Evolutionary conservation across 1,140 invertebrate genomes (phyloP), one percentile per base, ranked within the genome.

Genomic region (Anoplophora glabripennis): DNA sequence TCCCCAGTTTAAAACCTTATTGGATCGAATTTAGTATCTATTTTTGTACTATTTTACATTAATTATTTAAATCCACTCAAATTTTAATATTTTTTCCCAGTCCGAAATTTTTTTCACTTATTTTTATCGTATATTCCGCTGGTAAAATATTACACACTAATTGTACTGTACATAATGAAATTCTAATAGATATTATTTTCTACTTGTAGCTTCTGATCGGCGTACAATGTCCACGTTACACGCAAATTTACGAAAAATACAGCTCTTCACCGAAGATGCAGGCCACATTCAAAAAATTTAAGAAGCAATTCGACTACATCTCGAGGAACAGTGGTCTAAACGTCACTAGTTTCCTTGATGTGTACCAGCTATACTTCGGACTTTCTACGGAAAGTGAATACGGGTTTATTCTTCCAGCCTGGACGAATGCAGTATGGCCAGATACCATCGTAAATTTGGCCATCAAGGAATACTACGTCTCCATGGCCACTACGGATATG

Each of bases 341-440:
- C 36, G 54, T 69, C 3, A 69, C 60, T 17, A 61, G 12, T 7
- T 63, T 63, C 38, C 33, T 35, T 49, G 47, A 66, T 8, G 34
- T 64, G 12, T 69, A 66, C 41, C 47, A 67, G n/a, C 38, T 69
- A 11, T 63, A 65, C 35, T 69, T 69, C 34, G 65, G 65, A 3
- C 53, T 69, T 8, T 54, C 60, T 2, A 63, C 65, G 7, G 67
- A 69, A 77, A 70, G 75, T 67, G 76, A 78, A 60, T 84, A 80
- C 71, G 83, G 82, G 37, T 72, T 86, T 1, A 67, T 73, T 45
- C 58, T 87, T 41, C 85, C 85, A 0, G 66, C 78, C 10, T 87
- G 86, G 86, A 82, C 81, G 0, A 70, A 78, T 11, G 51, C 77
- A n/a, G 83, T 83, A 58, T 87, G 80, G 61, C 84, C 84, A 1